Conservation (phyloP, 2,797 vertebrate species). For the Paguma larvata region DNA sequence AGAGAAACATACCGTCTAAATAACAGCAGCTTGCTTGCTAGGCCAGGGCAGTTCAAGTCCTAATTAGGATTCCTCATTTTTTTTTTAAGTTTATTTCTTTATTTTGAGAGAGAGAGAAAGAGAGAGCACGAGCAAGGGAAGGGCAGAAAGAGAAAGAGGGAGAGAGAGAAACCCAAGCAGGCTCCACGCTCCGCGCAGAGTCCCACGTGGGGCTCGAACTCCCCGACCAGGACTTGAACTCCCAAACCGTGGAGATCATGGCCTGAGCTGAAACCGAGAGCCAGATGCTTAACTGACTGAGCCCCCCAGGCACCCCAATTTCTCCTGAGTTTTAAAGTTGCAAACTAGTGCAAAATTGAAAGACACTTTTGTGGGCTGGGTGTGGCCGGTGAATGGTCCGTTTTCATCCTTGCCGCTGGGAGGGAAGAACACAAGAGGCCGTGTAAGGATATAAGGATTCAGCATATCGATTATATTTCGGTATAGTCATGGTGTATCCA, state of each 20-base stretch:
- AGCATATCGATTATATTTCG: neutral
- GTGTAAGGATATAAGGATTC: neutral
- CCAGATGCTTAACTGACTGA: too few species aligned
- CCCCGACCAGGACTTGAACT: too few species aligned
- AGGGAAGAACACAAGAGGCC: neutral
- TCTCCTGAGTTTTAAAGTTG: slow-evolving; percentile 32
- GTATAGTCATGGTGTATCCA: neutral
- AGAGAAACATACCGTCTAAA: neutral
- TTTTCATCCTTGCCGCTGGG: neutral
- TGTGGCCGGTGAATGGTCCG: neutral
- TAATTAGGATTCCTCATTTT: neutral
- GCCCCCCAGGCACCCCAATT: too few species aligned
- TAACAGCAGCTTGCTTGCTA: neutral
- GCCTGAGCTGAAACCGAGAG: too few species aligned
- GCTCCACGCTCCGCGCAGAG: too few species aligned
- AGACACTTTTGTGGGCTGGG: neutral
- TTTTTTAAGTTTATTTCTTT: neutral
- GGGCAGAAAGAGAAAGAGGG: too few species aligned
- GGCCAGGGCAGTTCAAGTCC: neutral
- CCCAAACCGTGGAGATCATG: too few species aligned
- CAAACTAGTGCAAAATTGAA: neutral
- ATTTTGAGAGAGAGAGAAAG: too few species aligned
- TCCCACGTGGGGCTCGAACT: too few species aligned
- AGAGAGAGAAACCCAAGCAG: too few species aligned
- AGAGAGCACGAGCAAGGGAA: too few species aligned